Conservation (phyloP, 2,113 vertebrate genomes). For the Heliornis fulica region DNA sequence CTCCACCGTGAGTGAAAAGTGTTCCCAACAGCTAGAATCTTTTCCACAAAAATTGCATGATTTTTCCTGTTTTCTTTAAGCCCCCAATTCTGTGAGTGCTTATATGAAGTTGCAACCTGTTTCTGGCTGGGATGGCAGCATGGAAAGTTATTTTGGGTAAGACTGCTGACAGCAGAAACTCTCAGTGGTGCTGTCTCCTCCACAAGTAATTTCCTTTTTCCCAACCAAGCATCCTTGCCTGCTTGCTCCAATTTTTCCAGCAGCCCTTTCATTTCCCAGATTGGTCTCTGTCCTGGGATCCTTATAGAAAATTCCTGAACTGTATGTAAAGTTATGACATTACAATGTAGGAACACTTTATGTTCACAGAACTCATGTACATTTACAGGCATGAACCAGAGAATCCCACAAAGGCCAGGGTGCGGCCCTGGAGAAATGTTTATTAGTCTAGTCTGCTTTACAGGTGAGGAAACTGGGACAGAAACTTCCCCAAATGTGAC, state of each 20-base stretch:
- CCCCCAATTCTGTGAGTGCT: background rate
- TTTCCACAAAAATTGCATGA: background rate
- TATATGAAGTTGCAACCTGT: background rate
- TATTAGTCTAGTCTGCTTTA: background rate
- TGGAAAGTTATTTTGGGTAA: constrained; percentile 20
- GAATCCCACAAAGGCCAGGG: background rate
- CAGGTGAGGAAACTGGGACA: background rate
- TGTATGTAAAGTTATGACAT: background rate
- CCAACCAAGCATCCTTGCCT: background rate
- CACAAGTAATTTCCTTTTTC: background rate
- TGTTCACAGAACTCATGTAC: background rate
- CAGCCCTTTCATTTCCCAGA: background rate
- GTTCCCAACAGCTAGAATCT: background rate
- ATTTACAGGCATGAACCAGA: background rate
- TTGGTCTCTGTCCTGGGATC: background rate
- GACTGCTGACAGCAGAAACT: constrained; percentile 1
- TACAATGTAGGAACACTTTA: background rate
- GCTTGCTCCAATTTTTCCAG: background rate
- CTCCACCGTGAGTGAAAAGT: background rate
- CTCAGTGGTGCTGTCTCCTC: background rate
- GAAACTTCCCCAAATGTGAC: background rate
- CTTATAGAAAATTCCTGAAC: background rate
- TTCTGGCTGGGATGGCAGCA: background rate
- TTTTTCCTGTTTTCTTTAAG: constrained; percentile 7
- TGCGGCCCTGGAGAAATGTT: background rate